Conservation (phyloP, 2,888 invertebrate species). For the Nipponacmea schrenckii region DNA sequence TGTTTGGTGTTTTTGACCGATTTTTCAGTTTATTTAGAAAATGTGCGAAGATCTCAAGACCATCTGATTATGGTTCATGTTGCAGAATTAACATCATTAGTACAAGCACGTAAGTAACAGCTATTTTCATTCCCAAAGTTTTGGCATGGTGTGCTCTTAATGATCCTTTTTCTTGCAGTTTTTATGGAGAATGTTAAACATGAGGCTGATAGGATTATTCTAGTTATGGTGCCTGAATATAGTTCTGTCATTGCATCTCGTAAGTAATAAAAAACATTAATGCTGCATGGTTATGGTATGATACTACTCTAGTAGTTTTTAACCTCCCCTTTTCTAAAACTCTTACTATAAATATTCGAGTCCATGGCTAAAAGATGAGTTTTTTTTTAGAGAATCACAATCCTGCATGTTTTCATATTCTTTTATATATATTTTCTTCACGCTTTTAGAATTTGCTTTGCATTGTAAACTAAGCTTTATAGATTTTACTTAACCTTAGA, state of each 20-base stretch:
- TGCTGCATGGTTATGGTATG: too few relatives aligned
- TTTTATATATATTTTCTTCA: too few relatives aligned
- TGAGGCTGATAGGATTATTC: conserved; percentile 29
- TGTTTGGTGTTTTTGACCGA: too few relatives aligned
- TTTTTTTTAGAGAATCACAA: too few relatives aligned
- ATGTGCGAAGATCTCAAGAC: conserved; percentile 28
- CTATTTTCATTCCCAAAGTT: neutral
- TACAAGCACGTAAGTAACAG: conserved; percentile 39
- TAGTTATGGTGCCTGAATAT: conserved; percentile 40
- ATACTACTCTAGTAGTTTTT: too few relatives aligned
- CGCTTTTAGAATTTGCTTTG: too few relatives aligned
- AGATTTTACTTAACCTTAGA: too few relatives aligned
- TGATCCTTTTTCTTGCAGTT: conserved; percentile 28
- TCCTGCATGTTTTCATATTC: too few relatives aligned
- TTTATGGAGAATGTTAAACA: conserved; percentile 28
- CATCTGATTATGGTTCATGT: conserved; percentile 38
- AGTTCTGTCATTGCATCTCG: conserved; percentile 39
- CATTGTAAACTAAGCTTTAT: too few relatives aligned
- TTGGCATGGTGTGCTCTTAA: neutral
- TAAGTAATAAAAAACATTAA: conserved; percentile 24
- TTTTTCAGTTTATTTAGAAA: conserved; percentile 35
- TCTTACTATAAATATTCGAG: too few relatives aligned
- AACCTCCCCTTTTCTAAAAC: too few relatives aligned
- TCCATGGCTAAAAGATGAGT: too few relatives aligned
- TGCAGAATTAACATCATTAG: conserved; percentile 35